These are phyloP conservation scores for Bactericera cockerelli DNA, from an alignment of 1,140 invertebrate species.

Conservation along the genomic window DNA sequence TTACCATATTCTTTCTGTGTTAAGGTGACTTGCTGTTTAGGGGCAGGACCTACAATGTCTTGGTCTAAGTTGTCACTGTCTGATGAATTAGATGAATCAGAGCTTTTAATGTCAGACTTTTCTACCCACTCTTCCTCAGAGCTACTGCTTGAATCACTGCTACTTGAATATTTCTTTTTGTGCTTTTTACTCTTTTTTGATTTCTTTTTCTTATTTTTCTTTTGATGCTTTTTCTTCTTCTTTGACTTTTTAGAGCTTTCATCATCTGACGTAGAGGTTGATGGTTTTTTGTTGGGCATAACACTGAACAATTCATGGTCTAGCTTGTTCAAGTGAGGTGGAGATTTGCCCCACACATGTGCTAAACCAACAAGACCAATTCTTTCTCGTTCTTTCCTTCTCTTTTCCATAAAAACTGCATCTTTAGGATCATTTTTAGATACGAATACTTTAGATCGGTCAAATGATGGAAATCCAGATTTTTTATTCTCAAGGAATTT, in stretches of 20 bases:
- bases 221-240: conserved; percentile 27
- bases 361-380: conserved; percentile 49
- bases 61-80: conserved; percentile 36
- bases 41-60: conserved; percentile 48
- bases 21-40: conserved; percentile 51
- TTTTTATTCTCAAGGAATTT: not conserved
- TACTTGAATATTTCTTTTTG: conserved; percentile 33
- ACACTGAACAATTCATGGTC: conserved; percentile 2
- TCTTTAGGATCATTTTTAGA: not conserved
- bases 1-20: conserved; percentile 72
- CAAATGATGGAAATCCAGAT: not conserved
- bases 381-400: conserved; percentile 50
- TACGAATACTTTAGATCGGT: not conserved
- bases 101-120: conserved; percentile 25
- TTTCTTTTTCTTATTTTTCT: conserved; percentile 35
- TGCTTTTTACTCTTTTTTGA: conserved; percentile 40
- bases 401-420: conserved; percentile 22
- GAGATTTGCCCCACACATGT: conserved; percentile 56
- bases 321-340: conserved; percentile 39
- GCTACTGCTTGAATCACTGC: conserved; percentile 27
- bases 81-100: conserved; percentile 21
- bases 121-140: conserved; percentile 24
- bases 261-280: not conserved
- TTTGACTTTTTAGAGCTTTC: not conserved
- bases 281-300: not conserved